phyloP scores from a whole-genome alignment of 2,888 invertebrate genomes.

The Apoderus coryli region DNA sequence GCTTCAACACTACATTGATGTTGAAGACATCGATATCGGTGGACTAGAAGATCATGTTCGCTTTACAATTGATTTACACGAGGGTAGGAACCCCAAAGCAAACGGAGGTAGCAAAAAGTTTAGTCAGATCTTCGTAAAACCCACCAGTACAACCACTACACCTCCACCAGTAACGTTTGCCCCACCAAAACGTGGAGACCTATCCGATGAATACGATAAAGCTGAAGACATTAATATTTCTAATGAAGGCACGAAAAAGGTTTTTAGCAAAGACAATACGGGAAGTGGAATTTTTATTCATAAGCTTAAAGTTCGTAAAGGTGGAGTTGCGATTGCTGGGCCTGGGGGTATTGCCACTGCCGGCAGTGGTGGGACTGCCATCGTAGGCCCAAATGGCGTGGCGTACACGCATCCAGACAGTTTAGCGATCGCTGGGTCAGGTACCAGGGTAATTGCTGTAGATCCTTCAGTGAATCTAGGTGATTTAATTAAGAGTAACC shows the following conservation, averaged over 20 bases:
- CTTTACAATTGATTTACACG: constrained; percentile 16
- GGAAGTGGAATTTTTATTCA: constrained; percentile 55
- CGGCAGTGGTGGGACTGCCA: constrained; percentile 64
- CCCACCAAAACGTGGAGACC: constrained; percentile 18
- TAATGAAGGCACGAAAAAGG: constrained; percentile 24
- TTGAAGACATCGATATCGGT: constrained; percentile 19
- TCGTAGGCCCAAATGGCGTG: constrained; percentile 64
- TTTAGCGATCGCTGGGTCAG: constrained; percentile 60
- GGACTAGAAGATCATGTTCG: constrained; percentile 15
- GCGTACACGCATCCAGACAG: constrained; percentile 64
- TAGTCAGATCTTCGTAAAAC: constrained; percentile 3
- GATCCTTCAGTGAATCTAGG: constrained; percentile 46
- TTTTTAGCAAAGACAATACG: constrained; percentile 29
- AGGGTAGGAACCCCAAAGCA: constrained; percentile 11
- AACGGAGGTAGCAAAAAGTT: constrained; percentile 12
- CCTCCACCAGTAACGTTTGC: constrained; percentile 9
- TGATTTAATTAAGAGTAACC: constrained; percentile 32
- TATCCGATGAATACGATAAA: constrained; percentile 20
- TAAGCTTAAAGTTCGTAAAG: constrained; percentile 51
- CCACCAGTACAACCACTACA: background rate
- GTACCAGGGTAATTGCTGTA: constrained; percentile 53
- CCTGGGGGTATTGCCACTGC: constrained; percentile 72
- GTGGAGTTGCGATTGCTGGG: constrained; percentile 68
- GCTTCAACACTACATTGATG: constrained; percentile 12
- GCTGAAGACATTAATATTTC: constrained; percentile 21